Conservation (phyloP, 2,888 invertebrate species). For the Drosophila kanekoi region DNA sequence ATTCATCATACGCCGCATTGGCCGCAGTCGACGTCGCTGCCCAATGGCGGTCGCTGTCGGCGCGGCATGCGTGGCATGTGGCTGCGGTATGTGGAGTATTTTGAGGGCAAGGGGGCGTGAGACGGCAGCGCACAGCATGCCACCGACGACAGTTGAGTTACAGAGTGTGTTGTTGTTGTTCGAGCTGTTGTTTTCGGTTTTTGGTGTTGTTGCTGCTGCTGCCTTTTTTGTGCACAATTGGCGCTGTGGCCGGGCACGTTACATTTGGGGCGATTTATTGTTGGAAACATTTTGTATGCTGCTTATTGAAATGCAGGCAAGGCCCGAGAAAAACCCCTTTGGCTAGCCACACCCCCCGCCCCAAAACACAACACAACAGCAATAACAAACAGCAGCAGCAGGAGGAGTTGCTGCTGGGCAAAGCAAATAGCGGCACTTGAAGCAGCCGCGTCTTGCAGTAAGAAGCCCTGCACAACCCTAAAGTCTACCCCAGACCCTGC, state of each 20-base stretch:
- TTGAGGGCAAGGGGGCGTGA: conserved; percentile 8
- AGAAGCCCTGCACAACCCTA: background rate
- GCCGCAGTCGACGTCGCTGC: conserved; percentile 49
- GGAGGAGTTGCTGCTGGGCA: conserved; percentile 53
- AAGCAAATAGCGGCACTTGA: conserved; percentile 62
- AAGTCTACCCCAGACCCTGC: no score
- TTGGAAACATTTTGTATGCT: conserved; percentile 57
- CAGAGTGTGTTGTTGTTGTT: conserved; percentile 12
- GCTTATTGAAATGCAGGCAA: conserved; percentile 75
- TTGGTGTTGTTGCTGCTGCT: background rate
- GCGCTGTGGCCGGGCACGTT: conserved; percentile 45
- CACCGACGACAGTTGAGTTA: conserved; percentile 51
- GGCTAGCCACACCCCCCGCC: conserved; percentile 16
- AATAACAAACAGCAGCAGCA: conserved; percentile 32
- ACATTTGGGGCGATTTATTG: conserved; percentile 66
- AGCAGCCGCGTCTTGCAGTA: conserved; percentile 32
- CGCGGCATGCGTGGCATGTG: conserved; percentile 59
- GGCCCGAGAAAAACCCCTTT: conserved; percentile 34
- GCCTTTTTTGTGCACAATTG: conserved; percentile 53
- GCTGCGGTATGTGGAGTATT: conserved; percentile 57
- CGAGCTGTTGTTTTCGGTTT: conserved; percentile 1
- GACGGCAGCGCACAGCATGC: conserved; percentile 28
- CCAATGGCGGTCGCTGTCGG: conserved; percentile 39
- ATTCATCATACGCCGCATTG: conserved; percentile 78
- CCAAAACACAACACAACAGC: conserved; percentile 21